A percentile compares a stretch with the other conserved stretches of the same genome.
phyloP scores from a whole-genome alignment of 2,888 invertebrate species.

The Mechanitis messenoides region DNA sequence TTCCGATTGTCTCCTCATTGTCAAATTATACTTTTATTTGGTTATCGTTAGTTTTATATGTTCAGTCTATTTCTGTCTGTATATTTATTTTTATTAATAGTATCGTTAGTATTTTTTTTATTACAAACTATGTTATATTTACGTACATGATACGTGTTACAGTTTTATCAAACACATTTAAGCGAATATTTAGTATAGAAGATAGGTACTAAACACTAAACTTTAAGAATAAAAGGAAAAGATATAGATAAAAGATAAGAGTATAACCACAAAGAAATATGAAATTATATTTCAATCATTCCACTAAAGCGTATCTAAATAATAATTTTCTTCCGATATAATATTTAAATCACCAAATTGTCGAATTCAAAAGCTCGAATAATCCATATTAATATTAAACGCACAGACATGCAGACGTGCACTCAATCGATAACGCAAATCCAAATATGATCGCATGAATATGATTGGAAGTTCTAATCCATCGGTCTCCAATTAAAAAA shows the following conservation, averaged over 20 bases:
- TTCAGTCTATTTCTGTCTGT: constrained; percentile 1
- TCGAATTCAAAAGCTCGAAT: constrained; percentile 34
- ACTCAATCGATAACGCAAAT: constrained; percentile 13
- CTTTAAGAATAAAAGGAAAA: too few species aligned
- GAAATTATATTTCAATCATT: too few species aligned
- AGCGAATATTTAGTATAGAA: too few species aligned
- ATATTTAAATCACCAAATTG: constrained; percentile 32
- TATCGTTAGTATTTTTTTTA: neutral
- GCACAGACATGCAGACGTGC: constrained; percentile 29
- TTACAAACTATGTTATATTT: too few species aligned
- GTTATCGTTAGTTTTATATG: constrained; percentile 45
- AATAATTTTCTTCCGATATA: constrained; percentile 19
- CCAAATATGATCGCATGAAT: constrained; percentile 18
- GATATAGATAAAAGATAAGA: too few species aligned
- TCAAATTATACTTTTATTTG: constrained; percentile 44
- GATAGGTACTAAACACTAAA: too few species aligned
- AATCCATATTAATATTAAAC: constrained; percentile 53
- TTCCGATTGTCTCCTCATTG: constrained; percentile 36
- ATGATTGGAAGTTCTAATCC: constrained; percentile 21
- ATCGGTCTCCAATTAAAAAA: constrained; percentile 25
- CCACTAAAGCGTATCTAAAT: neutral
- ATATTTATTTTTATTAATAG: neutral
- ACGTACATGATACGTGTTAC: too few species aligned
- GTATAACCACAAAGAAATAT: too few species aligned
- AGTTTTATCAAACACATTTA: too few species aligned